Base-by-base conservation (phyloP, 2,888 invertebrate genomes). In the Laothoe populi region DNA sequence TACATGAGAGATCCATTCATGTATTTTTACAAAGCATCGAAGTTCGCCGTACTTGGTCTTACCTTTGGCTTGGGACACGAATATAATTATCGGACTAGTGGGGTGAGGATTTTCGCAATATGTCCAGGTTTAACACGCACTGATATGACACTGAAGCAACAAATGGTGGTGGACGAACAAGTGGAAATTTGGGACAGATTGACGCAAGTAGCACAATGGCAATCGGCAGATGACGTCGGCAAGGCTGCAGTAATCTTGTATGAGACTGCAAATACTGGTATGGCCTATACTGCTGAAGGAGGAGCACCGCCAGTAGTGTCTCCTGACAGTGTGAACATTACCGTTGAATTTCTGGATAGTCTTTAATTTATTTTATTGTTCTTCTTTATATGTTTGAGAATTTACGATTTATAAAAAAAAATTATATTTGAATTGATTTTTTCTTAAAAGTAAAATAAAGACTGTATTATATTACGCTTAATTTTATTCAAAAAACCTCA, bases 121-220 rank as follows among this genome's bases (percentile, higher is more conserved):
- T 94, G 93, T 68, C 93, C 93, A 1, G 93, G 93, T 10, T 80
- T 87, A 38, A 93, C 93, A 0, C 77, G 83, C 24, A 92, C 91
- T 0, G 71, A 70, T 11, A 59, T 92, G 63, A 68, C 66, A 1
- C 38, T 48, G 0, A 16, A 4, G 46, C 2, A 0, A 21, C 0
- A 64, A n/a, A n/a, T n/a, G n/a, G n/a, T n/a, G n/a, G n/a, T 63
- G 59, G 64, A 63, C 0, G 61, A 48, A n/a, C 64, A 67, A 0
- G 24, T 26, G 1, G 38, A 66, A 23, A 70, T 64, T 13, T 40
- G 5, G n/a, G 23, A 48, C 0, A 49, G 5, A 60, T 11, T 26
- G n/a, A 1, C 1, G 38, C 3, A 61, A 70, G 35, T 78, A 77
- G 8, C 45, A 42, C 38, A 48, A 4, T 69, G 72, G 66, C 78